Conservation (phyloP, 2,797 vertebrate genomes). For the Arnoldichthys spilopterus region DNA sequence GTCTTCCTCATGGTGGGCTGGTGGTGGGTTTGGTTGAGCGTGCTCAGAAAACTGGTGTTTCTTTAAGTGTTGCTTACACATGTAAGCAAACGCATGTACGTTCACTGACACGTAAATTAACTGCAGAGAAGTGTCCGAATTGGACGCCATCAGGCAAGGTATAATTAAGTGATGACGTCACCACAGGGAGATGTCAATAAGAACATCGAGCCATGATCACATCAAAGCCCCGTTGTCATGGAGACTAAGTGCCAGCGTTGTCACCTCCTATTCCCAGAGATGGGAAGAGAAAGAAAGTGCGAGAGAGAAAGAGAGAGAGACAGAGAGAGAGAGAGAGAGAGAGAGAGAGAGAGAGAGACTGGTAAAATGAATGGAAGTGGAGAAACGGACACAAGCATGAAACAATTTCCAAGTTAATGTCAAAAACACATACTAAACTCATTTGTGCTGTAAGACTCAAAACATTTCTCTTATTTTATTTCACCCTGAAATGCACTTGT, state of each 20-base stretch:
- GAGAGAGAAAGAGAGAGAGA: background rate
- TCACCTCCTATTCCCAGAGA: conserved; percentile 65
- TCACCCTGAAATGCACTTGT: too few relatives aligned
- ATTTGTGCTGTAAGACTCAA: too few relatives aligned
- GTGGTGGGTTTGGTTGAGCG: background rate
- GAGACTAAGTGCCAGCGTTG: conserved; percentile 80
- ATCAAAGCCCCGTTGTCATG: conserved; percentile 80
- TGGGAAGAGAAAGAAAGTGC: conserved; percentile 35
- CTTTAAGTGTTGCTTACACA: background rate
- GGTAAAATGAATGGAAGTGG: conserved; percentile 17
- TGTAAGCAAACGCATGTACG: background rate
- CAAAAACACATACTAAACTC: background rate
- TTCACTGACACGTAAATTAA: conserved; percentile 5
- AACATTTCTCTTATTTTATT: too few relatives aligned
- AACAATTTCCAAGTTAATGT: background rate
- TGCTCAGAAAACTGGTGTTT: background rate
- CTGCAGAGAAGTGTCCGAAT: conserved; percentile 37
- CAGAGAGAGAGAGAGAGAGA: background rate
- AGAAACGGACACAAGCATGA: background rate
- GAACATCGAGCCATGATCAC: conserved; percentile 76
- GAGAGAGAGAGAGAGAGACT: background rate
- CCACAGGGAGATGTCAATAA: conserved; percentile 73
- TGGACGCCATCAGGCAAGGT: conserved; percentile 60
- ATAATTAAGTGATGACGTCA: conserved; percentile 78
- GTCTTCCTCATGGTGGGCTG: background rate